Evolutionary conservation across 2,113 vertebrate genomes (phyloP).

Genomic region (Marmota monax): DNA sequence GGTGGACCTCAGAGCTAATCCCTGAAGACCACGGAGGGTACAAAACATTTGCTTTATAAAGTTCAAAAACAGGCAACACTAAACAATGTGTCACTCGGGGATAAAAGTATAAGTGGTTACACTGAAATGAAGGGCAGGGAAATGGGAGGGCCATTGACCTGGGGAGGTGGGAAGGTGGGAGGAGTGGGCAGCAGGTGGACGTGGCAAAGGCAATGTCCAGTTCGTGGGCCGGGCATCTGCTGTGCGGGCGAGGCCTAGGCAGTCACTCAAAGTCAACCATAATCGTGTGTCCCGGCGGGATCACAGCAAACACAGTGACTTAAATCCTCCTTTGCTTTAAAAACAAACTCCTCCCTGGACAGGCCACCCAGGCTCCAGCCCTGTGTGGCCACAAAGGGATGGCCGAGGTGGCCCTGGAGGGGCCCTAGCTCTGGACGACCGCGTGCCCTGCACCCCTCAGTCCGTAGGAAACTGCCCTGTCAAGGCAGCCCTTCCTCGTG

Average conservation of each 20-base stretch:
- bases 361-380: background rate
- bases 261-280: background rate
- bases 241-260: background rate
- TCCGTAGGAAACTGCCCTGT: background rate
- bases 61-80: background rate
- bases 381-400: fast-evolving
- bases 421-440: background rate
- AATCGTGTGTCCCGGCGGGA: fast-evolving
- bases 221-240: background rate
- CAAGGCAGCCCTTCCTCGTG: background rate
- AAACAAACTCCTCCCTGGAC: background rate
- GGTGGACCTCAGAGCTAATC: background rate
- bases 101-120: fast-evolving
- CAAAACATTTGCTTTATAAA: no score
- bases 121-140: background rate
- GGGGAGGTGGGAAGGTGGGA: fast-evolving
- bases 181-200: background rate
- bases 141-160: no score
- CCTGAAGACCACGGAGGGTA: background rate
- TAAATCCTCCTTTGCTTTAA: background rate
- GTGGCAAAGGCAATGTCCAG: background rate
- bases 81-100: background rate
- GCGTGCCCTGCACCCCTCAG: background rate
- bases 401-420: background rate
- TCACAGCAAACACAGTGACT: background rate